Evolutionary conservation across 2,113 vertebrate genomes (phyloP).

Genomic region (Protobothrops flavoviridis): DNA sequence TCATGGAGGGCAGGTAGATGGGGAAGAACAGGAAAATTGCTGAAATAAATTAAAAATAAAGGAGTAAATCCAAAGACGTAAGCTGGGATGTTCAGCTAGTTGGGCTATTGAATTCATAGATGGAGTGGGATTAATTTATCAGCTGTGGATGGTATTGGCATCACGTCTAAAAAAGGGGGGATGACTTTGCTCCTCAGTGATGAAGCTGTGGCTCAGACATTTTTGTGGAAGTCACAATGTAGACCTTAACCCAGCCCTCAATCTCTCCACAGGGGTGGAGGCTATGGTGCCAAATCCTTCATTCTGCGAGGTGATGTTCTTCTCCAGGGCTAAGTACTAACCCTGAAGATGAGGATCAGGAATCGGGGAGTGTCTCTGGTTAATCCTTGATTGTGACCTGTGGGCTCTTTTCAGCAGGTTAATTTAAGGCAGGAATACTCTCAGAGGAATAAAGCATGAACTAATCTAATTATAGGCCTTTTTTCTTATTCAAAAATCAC

Average conservation of each 20-base stretch:
- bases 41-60: slow-evolving; percentile 20
- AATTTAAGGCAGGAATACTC: neutral
- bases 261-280: neutral
- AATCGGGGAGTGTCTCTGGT: neutral
- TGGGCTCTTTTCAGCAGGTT: fast-evolving
- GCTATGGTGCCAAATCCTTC: neutral
- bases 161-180: neutral
- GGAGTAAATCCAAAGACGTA: neutral
- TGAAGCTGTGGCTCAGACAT: neutral
- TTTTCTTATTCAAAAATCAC: slow-evolving; percentile 25
- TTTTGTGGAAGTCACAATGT: neutral
- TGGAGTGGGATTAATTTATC: neutral
- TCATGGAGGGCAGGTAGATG: neutral
- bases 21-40: neutral
- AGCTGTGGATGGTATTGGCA: neutral
- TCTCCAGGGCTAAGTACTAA: neutral
- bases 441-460: fast-evolving
- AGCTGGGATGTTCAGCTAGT: neutral
- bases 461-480: slow-evolving; percentile 11
- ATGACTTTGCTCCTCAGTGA: neutral
- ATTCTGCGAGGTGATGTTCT: neutral
- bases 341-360: neutral
- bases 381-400: neutral
- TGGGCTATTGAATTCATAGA: neutral
- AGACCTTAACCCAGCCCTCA: neutral